A percentile compares a stretch with the other conserved stretches of the same genome.
phyloP scores from a whole-genome alignment of 2,888 invertebrate species.

The Trichopria drosophilae region DNA sequence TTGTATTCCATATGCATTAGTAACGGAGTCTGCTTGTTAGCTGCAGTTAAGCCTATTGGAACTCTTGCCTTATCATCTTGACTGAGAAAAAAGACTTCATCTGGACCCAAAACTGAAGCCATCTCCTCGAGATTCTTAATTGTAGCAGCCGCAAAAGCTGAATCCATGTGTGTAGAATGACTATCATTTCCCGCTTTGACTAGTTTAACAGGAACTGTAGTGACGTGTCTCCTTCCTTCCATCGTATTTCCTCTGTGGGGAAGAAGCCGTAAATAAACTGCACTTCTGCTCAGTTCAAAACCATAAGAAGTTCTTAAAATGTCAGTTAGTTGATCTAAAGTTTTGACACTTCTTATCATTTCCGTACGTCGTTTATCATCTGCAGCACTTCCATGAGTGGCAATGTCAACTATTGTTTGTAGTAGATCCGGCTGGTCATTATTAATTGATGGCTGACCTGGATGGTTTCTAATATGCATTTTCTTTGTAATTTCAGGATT shows the following conservation, averaged over 20 bases:
- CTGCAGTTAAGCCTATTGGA: slow-evolving; percentile 51
- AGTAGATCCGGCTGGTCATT: slow-evolving; percentile 39
- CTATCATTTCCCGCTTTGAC: slow-evolving; percentile 26
- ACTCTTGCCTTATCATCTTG: slow-evolving; percentile 50
- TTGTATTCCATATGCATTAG: slow-evolving; percentile 45
- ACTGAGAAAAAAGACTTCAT: slow-evolving; percentile 39
- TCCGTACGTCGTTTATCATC: slow-evolving; percentile 38
- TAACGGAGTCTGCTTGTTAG: slow-evolving; percentile 49
- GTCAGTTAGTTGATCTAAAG: slow-evolving; percentile 31
- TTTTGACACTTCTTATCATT: slow-evolving; percentile 32
- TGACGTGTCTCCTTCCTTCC: slow-evolving; percentile 42
- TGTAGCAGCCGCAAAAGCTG: slow-evolving; percentile 41
- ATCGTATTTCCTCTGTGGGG: slow-evolving; percentile 33
- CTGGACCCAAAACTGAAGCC: slow-evolving; percentile 32
- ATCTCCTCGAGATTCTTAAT: slow-evolving; percentile 37
- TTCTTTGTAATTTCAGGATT: slow-evolving; percentile 10
- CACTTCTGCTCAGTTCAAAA: slow-evolving; percentile 36
- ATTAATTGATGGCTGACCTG: slow-evolving; percentile 32
- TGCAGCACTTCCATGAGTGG: slow-evolving; percentile 35
- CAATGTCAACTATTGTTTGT: slow-evolving; percentile 39
- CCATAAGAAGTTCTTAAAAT: slow-evolving; percentile 26
- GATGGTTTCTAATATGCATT: slow-evolving; percentile 19
- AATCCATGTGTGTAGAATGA: slow-evolving; percentile 41
- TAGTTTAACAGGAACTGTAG: slow-evolving; percentile 41
- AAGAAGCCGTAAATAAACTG: slow-evolving; percentile 37